Percentiles rank a stretch among this genome's conserved stretches.
These are phyloP conservation scores for Rhingia rostrata DNA, from an alignment of 2,888 invertebrate species.

Conservation along the genomic window DNA sequence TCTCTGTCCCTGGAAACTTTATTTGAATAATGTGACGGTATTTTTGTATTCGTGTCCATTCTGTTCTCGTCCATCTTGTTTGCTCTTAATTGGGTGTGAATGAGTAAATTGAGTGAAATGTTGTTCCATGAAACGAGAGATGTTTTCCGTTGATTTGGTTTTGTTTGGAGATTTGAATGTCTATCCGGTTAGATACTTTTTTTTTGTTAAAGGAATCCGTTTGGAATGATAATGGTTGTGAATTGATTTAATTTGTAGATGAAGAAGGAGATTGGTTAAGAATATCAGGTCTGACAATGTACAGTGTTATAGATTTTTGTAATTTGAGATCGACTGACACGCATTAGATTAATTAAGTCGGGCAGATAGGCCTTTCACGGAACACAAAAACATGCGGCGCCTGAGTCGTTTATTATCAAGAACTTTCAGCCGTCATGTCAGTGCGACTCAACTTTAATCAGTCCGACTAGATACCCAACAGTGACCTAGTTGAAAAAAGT, in stretches of 20 bases:
- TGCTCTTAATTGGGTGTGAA: slow-evolving; percentile 73
- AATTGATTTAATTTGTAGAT: background rate
- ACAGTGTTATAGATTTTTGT: no score
- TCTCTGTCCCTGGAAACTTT: slow-evolving; percentile 29
- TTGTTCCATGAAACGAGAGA: slow-evolving; percentile 27
- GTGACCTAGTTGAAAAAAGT: no score
- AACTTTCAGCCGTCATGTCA: no score
- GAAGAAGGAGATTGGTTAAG: background rate
- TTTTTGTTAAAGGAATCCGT: background rate
- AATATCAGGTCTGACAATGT: no score
- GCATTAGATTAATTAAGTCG: no score
- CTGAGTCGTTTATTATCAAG: no score
- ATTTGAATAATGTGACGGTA: slow-evolving; percentile 49
- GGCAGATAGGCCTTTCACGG: no score
- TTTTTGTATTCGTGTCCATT: slow-evolving; percentile 3
- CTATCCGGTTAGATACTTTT: slow-evolving; percentile 2
- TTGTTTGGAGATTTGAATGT: background rate
- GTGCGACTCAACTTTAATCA: no score
- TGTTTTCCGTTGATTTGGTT: background rate
- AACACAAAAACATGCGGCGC: no score
- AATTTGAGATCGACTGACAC: no score
- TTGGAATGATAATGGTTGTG: background rate
- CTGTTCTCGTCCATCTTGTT: slow-evolving; percentile 60
- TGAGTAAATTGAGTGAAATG: slow-evolving; percentile 64
- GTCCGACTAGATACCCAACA: no score